A percentile compares a stretch with the other conserved stretches of the same genome.
Conservation (phyloP, 2,797 vertebrate genomes). For the Catamblyrhynchus diadema region DNA sequence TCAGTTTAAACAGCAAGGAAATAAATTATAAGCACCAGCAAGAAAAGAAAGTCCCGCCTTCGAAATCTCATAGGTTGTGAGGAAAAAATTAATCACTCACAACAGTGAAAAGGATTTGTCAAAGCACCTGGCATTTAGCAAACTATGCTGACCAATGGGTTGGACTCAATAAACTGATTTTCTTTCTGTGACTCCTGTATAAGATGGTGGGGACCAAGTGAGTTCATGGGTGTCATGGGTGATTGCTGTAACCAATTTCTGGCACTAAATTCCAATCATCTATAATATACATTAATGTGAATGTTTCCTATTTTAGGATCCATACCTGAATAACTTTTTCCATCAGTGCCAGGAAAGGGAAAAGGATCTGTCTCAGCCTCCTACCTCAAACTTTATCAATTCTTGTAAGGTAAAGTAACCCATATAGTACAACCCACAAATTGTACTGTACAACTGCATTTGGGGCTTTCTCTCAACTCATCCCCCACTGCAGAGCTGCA, state of each 20-base stretch:
- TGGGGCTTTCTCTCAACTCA: background rate
- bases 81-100: background rate
- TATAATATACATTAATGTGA: background rate
- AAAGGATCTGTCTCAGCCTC: constrained; percentile 85
- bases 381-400: constrained; percentile 89
- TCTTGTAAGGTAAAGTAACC: constrained; percentile 87
- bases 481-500: background rate
- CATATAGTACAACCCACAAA: background rate
- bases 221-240: background rate
- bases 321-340: constrained; percentile 93
- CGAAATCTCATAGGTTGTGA: background rate
- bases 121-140: background rate
- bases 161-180: background rate
- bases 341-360: constrained; percentile 96
- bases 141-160: background rate
- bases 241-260: background rate
- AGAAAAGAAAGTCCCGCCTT: background rate
- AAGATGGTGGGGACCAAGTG: background rate
- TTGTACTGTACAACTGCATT: background rate
- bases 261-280: background rate
- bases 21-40: background rate
- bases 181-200: background rate
- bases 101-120: background rate
- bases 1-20: background rate
- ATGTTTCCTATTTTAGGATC: constrained; percentile 82